phyloP scores from a whole-genome alignment of 2,797 vertebrate species.

The Monodelphis domestica region DNA sequence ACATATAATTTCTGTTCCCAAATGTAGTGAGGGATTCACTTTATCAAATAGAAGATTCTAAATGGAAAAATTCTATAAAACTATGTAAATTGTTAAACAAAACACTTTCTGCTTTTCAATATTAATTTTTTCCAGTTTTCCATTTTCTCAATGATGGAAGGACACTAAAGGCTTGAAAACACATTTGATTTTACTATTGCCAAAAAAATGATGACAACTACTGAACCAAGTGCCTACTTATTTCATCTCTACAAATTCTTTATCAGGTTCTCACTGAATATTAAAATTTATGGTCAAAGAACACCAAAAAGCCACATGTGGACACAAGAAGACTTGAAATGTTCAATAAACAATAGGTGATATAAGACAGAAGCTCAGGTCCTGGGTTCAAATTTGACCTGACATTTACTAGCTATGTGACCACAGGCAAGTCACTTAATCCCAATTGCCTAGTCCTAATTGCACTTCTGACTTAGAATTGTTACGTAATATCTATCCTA shows the following conservation, averaged over 20 bases:
- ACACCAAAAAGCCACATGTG: neutral
- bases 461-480: too few relatives aligned
- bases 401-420: too few relatives aligned
- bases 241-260: neutral
- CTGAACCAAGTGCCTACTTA: neutral
- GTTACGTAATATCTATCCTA: too few relatives aligned
- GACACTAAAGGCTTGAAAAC: neutral
- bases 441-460: too few relatives aligned
- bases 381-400: too few relatives aligned
- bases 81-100: slow-evolving; percentile 5
- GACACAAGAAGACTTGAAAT: neutral
- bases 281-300: neutral
- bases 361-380: too few relatives aligned
- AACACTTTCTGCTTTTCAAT: neutral
- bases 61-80: slow-evolving; percentile 45
- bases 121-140: slow-evolving; percentile 17
- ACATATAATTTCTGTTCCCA: slow-evolving; percentile 16
- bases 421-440: too few relatives aligned
- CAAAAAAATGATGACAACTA: neutral
- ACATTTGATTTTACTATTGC: neutral
- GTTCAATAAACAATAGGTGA: too few relatives aligned
- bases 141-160: slow-evolving; percentile 32
- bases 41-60: slow-evolving; percentile 2
- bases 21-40: neutral
- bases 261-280: neutral